Evolutionary conservation across 2,113 vertebrate species (phyloP).

Genomic region (Ophiodon elongatus): DNA sequence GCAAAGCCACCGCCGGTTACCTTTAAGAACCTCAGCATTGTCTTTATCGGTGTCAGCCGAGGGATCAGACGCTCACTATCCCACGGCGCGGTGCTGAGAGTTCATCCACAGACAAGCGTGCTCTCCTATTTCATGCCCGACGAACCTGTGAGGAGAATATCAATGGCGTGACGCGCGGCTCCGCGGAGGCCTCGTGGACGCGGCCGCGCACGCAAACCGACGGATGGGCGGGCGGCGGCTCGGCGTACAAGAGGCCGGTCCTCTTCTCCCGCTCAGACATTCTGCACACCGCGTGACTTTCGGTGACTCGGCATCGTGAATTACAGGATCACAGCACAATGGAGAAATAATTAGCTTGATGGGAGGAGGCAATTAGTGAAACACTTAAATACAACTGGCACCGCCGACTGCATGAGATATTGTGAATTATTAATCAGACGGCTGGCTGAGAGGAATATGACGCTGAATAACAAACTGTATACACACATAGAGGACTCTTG

Average conservation of each 20-base stretch:
- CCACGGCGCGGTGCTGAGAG: constrained; percentile 51
- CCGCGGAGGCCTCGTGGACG: constrained; percentile 47
- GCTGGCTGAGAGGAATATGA: constrained; percentile 18
- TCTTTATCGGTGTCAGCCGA: constrained; percentile 42
- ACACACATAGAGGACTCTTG: neutral
- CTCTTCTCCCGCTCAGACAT: constrained; percentile 44
- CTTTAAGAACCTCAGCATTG: constrained; percentile 16
- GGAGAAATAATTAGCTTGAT: constrained; percentile 70
- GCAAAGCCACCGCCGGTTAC: neutral
- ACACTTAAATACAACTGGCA: constrained; percentile 64
- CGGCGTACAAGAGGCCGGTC: constrained; percentile 37
- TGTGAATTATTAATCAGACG: constrained; percentile 58
- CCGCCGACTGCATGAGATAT: constrained; percentile 39
- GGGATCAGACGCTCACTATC: constrained; percentile 47
- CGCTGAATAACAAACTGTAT: constrained; percentile 31
- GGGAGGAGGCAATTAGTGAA: constrained; percentile 69
- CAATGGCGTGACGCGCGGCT: constrained; percentile 55
- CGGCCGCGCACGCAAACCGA: constrained; percentile 12
- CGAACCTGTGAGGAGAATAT: constrained; percentile 72
- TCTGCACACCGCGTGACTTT: constrained; percentile 35
- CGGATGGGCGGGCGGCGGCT: constrained; percentile 20
- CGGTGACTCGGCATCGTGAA: constrained; percentile 49
- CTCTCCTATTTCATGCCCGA: constrained; percentile 73
- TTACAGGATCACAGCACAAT: constrained; percentile 72
- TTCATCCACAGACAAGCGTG: constrained; percentile 64